Base-by-base conservation (phyloP, 2,113 vertebrate genomes). In the Plecturocebus donacophilus region DNA sequence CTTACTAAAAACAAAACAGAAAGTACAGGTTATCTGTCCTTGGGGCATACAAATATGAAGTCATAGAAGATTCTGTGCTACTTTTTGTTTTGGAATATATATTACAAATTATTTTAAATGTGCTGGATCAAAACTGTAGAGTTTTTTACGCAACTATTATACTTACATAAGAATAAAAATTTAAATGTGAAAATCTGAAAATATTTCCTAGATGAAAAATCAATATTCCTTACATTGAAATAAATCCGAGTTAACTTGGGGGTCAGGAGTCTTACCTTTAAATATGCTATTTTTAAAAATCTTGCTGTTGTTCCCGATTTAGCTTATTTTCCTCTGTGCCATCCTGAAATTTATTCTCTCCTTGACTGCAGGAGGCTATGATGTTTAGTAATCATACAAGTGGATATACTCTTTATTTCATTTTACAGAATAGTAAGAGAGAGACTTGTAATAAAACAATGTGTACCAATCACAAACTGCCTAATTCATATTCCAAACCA, bases 401-500 rank as follows among this genome's bases (percentile, higher is more conserved):
- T 3, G 19, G n/a, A 90, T 86, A 91, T 13, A 87, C 6, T 81
- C 47, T 40, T 38, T 19, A 87, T 95, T 96, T 96, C 40, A 95
- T 85, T 92, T 95, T 66, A 94, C 42, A 92, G n/a, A 85, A 82
- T 10, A 96, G 42, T 19, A 95, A 95, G 25, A 27, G 8, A 19
- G 52, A 12, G 52, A 52, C 52, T 52, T 90, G 94, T 82, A 71
- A 93, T 90, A 80, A 97, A 97, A 97, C 77, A 96, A 77, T 96
- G 96, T 92, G 56, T 79, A 95, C 92, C 96, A 96, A 96, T 96
- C 92, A 92, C 95, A 91, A 94, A 84, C 87, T 23, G 35, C 96
- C 97, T 98, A 92, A 98, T 97, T 98, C 95, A 96, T 94, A 98
- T 97, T 98, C 97, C 81, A 88, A 97, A 94, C 96, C 95, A 97